Percentiles rank a stretch among this genome's conserved stretches.
phyloP scores from a whole-genome alignment of 37 sponge, comb jelly and placozoan genomes.

The Spongilla lacustris region DNA sequence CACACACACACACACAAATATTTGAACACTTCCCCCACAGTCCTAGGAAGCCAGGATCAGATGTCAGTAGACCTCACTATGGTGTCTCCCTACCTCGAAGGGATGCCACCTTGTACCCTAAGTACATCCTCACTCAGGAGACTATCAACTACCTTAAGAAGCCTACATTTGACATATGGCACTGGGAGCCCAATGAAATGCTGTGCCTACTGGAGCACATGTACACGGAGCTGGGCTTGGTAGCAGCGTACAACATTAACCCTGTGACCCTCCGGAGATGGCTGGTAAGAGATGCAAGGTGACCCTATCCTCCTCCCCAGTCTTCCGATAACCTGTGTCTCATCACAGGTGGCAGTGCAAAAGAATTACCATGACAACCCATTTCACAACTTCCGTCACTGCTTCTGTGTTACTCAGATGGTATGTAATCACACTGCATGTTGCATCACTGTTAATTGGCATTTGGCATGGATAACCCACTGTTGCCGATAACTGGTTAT shows the following conservation, averaged over 20 bases:
- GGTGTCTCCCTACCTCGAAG: not conserved
- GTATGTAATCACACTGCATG: too few relatives aligned
- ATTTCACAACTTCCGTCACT: constrained; percentile 93
- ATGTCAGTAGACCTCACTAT: not conserved
- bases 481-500: not conserved
- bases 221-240: constrained; percentile 80
- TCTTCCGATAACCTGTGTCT: too few relatives aligned
- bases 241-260: constrained; percentile 67
- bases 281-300: constrained; percentile 54
- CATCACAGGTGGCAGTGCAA: constrained; percentile 59
- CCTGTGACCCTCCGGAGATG: constrained; percentile 60
- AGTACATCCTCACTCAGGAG: constrained; percentile 76
- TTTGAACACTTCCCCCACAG: not conserved
- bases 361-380: constrained; percentile 88
- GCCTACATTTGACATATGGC: constrained; percentile 88
- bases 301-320: too few relatives aligned
- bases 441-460: too few relatives aligned
- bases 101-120: constrained; percentile 18
- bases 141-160: constrained; percentile 80
- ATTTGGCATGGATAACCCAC: not conserved
- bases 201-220: constrained; percentile 87
- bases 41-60: not conserved
- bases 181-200: constrained; percentile 91
- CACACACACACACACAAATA: not conserved
- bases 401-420: constrained; percentile 94